Evolutionary conservation across 1,140 invertebrate genomes (phyloP).

Genomic region (Meloidogyne hapla): DNA sequence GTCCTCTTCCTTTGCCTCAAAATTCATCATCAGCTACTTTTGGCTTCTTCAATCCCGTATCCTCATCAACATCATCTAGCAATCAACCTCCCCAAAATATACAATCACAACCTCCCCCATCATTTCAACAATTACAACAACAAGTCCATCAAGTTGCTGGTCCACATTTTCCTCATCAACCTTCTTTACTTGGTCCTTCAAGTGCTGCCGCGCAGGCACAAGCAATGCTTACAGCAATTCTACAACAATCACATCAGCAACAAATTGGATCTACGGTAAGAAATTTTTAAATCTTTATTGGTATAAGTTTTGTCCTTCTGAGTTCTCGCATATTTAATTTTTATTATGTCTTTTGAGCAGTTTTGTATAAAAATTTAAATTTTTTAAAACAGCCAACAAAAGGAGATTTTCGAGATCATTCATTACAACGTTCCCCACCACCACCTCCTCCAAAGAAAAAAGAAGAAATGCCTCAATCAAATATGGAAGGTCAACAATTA

Average conservation of each 20-base stretch:
- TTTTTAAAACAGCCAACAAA: neutral
- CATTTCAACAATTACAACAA: constrained; percentile 27
- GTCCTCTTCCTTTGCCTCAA: neutral
- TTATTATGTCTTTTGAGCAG: too few species aligned
- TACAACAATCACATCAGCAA: constrained; percentile 19
- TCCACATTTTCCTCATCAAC: constrained; percentile 24
- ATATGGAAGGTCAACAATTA: neutral
- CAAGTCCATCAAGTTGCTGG: constrained; percentile 17
- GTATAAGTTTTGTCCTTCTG: too few species aligned
- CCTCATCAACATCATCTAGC: neutral
- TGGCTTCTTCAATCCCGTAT: constrained; percentile 43
- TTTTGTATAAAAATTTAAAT: neutral
- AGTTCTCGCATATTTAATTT: too few species aligned
- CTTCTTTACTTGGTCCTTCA: constrained; percentile 20
- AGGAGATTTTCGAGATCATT: neutral
- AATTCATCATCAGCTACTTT: constrained; percentile 17
- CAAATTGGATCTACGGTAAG: neutral
- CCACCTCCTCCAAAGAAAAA: neutral
- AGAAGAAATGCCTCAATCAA: neutral
- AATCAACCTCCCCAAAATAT: constrained; percentile 12
- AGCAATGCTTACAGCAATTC: constrained; percentile 12
- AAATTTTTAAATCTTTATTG: neutral
- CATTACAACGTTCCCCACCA: constrained; percentile 4
- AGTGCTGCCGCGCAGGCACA: neutral
- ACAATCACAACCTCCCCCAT: constrained; percentile 6